Evolutionary conservation across 2,797 vertebrate species (phyloP), one percentile per base, ranked within the genome.

Genomic region (Pachyuromys duprasi): DNA sequence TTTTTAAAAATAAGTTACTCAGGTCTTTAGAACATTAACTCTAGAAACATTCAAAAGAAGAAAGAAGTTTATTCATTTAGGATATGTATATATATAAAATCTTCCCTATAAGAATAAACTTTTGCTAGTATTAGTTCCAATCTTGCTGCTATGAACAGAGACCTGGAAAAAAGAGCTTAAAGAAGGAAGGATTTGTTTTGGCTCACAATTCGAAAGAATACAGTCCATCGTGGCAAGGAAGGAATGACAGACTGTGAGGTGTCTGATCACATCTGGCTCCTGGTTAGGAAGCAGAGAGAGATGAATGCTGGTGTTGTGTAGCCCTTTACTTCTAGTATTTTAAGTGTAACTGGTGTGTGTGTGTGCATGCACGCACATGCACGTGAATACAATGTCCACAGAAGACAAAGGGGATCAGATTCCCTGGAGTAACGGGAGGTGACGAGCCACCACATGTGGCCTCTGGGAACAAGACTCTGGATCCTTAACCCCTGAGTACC

Each of bases 31-130:
- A 39, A 49, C 72, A 75, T 62, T 82, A 49, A 49, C 49, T 60
- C 36, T 84, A 67, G 75, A 90, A 94, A 94, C 89, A 45, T 60
- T 93, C 45, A 53, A 89, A 95, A 86, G 36, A 90, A 81, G 24
- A 67, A 95, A 90, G 92, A 88, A 84, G 36, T 18, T 18, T 95
- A 75, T 78, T 72, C 55, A 79, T 90, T 36, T 69, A 84, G 28
- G 88, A 8, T 69, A 2, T 67, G 18, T 69, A 14, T 49, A 69
- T 31, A 4, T 45, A 3, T 33, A 69, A 49, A 86, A 63, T 81
- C 82, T 88, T 92, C 60, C 57, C 15, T 12, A 78, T 9, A 33
- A 83, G 89, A 92, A 74, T 69, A 42, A 89, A 15, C 26, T 76
- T 5, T 2, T 83, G 18, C 72, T 76, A 62, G 28, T 45, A 89